Evolutionary conservation across 2,888 invertebrate species (phyloP), one percentile per base, ranked within the genome.

Genomic region (Drosophila sordidula): DNA sequence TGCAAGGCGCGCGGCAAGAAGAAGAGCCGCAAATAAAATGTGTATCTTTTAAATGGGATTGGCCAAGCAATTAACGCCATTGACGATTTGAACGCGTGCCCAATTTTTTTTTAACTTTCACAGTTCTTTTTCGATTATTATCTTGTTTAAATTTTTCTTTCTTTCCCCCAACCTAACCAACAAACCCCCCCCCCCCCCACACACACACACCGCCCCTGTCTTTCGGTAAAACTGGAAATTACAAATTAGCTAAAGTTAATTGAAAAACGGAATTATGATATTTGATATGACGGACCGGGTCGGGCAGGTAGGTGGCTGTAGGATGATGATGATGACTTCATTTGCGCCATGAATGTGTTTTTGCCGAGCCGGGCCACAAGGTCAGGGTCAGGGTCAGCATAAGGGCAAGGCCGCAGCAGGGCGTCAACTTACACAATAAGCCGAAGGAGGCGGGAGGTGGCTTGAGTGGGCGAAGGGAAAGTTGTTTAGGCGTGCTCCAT

Each of bases 371-470:
- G 22, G 4, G 22, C 22, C 22, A 25, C 14, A 8, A 29, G 73
- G 25, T 74, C 70, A 71, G 38, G 73, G 25, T 74, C 70, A 71
- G 38, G 70, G 73, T 66, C 73, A 65, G 49, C 2, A 4, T 9
- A 14, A 50, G 49, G 39, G 22, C 56, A 61, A 44, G 61, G 62
- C 46, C 69, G 39, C 42, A 42, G 18, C 41, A 49, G 57, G 32
- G 44, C 65, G 38, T 66, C 50, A 39, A 36, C 54, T 26, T 49
- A 49, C 14, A 38, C 29, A 49, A 38, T 12, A 26, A 9, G n/a
- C 8, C 14, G 9, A 16, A 12, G 34, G 34, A 2, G 12, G 11
- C 5, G 25, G 25, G 6, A 3, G 16, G 12, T 8, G 4, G 22
- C 3, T 5, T 6, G 16, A 8, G 6, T 38, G n/a, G 42, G 9